Base-by-base conservation (phyloP, 64 coral and sea anemone species). In the Montipora sp. region DNA sequence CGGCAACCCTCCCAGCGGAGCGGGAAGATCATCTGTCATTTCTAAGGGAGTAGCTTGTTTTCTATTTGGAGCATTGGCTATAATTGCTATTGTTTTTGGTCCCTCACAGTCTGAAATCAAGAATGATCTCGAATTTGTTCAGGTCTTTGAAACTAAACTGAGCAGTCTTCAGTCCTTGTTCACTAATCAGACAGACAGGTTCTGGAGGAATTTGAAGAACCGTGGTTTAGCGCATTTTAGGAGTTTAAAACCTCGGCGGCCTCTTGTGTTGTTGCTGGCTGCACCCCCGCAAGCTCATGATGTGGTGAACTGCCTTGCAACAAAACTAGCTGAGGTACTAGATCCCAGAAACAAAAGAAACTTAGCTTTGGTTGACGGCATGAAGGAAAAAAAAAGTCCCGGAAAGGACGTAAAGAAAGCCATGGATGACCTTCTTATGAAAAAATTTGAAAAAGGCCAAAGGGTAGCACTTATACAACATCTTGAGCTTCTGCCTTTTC, bases 261-360 rank as follows among this genome's bases (percentile, higher is more conserved):
- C 98, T 24, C 83, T 99, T 23, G 92, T 96, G 8, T 69, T 99
- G 2, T 9, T 96, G 69, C 12, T 99, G 20, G 98, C 71, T 80
- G 88, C 94, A 11, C 73, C 92, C 0, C 89, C 92, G 4, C 87
- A 70, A 22, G 91, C 88, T 8, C 92, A 92, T 16, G 53, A 57
- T 3, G 46, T 70, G 66, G 89, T 81, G 8, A 89, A 91, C 16
- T 99, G 98, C 27, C 67, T 99, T 43, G 98, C 98, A 73, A 89
- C 6, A 74, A 91, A 75, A 47, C 82, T 99, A 45, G 92, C 94
- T 10, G 48, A 71, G 63, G 5, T 47, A 3, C 51, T 99, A 20
- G 89, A 94, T 46, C 83, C 95, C 3, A 4, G 13, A 27, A 21
- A 81, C 19, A 73, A 70, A 61, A 77, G 82, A 46, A 48, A 27